Conservation (phyloP, 92 coral and sea anemone genomes). For the Actinernus sp. region DNA sequence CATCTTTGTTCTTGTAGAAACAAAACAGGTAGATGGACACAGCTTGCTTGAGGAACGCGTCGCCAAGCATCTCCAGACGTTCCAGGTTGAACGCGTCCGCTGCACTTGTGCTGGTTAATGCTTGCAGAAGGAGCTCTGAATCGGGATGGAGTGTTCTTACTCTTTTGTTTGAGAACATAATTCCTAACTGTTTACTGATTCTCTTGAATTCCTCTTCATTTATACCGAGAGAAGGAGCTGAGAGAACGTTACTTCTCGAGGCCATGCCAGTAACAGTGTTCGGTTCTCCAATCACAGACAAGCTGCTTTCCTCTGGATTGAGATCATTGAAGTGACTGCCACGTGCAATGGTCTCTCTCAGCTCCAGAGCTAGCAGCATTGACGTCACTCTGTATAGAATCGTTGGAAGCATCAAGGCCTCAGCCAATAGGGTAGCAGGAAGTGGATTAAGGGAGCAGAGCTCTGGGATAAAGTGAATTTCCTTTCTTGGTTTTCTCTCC, state of each 20-base stretch:
- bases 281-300: constrained; percentile 11
- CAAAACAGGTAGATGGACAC: constrained; percentile 84
- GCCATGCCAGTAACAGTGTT: neutral
- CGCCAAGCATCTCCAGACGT: constrained; percentile 98
- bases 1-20: constrained; percentile 76
- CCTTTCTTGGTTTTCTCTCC: constrained; percentile 31
- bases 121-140: constrained; percentile 72
- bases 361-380: constrained; percentile 66
- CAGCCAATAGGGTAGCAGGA: constrained; percentile 62
- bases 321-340: constrained; percentile 1
- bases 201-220: constrained; percentile 5
- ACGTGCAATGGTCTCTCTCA: constrained; percentile 45
- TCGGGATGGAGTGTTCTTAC: constrained; percentile 24
- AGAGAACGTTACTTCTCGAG: neutral
- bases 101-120: constrained; percentile 82
- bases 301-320: neutral
- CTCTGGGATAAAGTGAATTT: constrained; percentile 75
- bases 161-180: constrained; percentile 28
- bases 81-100: constrained; percentile 85
- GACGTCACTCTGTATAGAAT: constrained; percentile 75
- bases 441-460: constrained; percentile 46
- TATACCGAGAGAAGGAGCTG: neutral
- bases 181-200: constrained; percentile 6
- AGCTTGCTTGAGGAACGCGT: constrained; percentile 95
- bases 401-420: constrained; percentile 73